Evolutionary conservation across 2,113 vertebrate genomes (phyloP), one percentile per base, ranked within the genome.

Genomic region (Lophochroa leadbeateri): DNA sequence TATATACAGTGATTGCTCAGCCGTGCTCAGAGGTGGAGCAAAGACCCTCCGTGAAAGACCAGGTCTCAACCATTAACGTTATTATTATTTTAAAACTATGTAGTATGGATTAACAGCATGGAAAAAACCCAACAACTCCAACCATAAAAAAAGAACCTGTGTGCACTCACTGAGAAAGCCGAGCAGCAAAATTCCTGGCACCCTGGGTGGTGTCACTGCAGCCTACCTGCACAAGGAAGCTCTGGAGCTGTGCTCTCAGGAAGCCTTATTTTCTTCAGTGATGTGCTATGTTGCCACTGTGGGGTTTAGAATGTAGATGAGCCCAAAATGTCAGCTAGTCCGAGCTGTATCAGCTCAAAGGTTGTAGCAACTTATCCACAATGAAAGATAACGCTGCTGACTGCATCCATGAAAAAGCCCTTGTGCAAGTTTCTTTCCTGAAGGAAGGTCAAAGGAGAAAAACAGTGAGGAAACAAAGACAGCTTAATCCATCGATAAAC

Each of bases 241-340:
- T 72, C 71, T 60, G 44, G 44, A 65, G 18, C 24, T 79, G 20
- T 44, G 35, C 44, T 82, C 7, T 16, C 47, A n/a, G 18, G 21
- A 55, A 79, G 5, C 6, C 6, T 7, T 86, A 46, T 85, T 43
- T 33, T 31, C 35, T 69, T 17, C n/a, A 76, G 41, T 24, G 10
- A 20, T 0, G 1, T 35, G 29, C 52, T 85, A 19, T 46, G 19
- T 18, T 47, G 17, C 37, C 9, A 4, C 15, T n/a, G 3, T 3
- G 1, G 29, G 17, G 29, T 88, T 84, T 37, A 81, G 70, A 70
- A 70, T 0, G 1, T 4, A 58, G n/a, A 41, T 20, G 11, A 81
- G 19, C 12, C 27, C 50, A 44, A 74, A 86, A 39, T 1, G 1
- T 17, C 19, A 72, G 28, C 6, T 14, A 23, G 10, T 41, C 49